Conservation (phyloP, 92 coral and sea anemone genomes). For the Parazoanthus swiftii region DNA sequence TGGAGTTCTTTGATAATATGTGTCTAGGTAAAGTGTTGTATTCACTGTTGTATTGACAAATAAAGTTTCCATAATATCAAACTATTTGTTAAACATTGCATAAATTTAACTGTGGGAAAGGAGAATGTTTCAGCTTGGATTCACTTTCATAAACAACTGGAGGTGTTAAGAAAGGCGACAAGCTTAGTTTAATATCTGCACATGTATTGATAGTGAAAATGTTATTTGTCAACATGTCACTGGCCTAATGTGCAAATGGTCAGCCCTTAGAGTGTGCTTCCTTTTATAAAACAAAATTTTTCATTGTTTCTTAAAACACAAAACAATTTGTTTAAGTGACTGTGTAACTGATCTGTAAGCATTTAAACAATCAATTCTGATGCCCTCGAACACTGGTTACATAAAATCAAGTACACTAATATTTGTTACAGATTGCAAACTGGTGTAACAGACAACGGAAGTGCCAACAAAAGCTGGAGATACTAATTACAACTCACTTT, state of each 20-base stretch:
- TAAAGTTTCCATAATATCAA: no score
- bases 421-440: neutral
- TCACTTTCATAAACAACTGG: slow-evolving; percentile 40
- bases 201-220: slow-evolving; percentile 26
- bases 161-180: slow-evolving; percentile 45
- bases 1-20: no score
- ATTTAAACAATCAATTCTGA: no score
- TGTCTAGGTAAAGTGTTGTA: no score
- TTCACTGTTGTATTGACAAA: no score
- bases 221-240: slow-evolving; percentile 32
- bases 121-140: slow-evolving; percentile 43
- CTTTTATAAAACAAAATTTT: neutral
- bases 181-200: slow-evolving; percentile 38
- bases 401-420: neutral
- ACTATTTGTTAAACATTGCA: no score
- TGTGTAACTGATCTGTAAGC: neutral
- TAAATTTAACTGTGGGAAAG: neutral
- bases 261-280: no score
- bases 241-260: slow-evolving; percentile 43
- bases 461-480: neutral
- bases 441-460: neutral
- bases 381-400: no score
- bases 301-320: neutral
- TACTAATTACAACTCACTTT: slow-evolving; percentile 55
- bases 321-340: neutral